These are phyloP conservation scores for Eospalax fontanierii DNA, from an alignment of 2,797 vertebrate species.

Conservation along the genomic window DNA sequence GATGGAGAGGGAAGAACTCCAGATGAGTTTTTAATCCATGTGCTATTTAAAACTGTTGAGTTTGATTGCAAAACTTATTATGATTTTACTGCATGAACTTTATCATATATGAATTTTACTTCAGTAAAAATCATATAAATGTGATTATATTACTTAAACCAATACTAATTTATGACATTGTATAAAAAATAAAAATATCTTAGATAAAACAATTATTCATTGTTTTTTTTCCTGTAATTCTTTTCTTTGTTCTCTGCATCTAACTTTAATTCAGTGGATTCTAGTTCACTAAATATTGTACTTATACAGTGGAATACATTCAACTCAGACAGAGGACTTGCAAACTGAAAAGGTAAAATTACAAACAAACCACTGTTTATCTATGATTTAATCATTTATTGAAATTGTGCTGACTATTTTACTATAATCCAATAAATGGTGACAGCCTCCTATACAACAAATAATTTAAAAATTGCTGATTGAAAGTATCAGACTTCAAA, in stretches of 20 bases:
- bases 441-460: background rate
- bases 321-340: background rate
- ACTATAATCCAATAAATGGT: constrained; percentile 26
- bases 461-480: background rate
- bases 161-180: background rate
- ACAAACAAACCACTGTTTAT: background rate
- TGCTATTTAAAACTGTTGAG: too few relatives aligned
- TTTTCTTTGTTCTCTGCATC: background rate
- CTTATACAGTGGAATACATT: background rate
- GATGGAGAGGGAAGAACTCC: too few relatives aligned
- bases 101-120: background rate
- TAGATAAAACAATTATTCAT: too few relatives aligned
- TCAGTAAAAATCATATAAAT: background rate
- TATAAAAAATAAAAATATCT: too few relatives aligned
- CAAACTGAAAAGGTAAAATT: constrained; percentile 7
- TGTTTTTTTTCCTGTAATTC: background rate
- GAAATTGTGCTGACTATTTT: background rate
- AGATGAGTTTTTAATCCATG: too few relatives aligned
- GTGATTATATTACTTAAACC: background rate
- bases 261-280: background rate
- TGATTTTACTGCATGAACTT: background rate
- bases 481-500: background rate
- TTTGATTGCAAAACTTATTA: background rate
- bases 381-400: background rate
- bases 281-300: background rate